Evolutionary conservation across 1,140 invertebrate genomes (phyloP), one percentile per base, ranked within the genome.

Genomic region (Zophobas morio): DNA sequence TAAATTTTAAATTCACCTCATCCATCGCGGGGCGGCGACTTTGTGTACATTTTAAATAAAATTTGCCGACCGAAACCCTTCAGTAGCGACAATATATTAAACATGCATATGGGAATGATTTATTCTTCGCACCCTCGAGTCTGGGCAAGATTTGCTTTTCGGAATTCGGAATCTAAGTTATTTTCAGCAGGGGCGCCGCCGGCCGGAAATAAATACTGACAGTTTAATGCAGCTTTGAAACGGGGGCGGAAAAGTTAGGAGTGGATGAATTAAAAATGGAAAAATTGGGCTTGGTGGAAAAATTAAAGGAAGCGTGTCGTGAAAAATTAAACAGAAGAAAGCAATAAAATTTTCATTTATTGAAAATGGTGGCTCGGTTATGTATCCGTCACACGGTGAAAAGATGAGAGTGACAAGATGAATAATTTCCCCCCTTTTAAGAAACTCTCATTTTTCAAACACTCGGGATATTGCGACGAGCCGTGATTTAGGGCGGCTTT

Each of bases 1-100:
- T 36, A 63, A 63, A 63, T 63, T 63, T 63, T 63, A 63, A 63
- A 63, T 4, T 51, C 2, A 39, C 35, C 57, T 40, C 57, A 39
- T 63, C 57, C 49, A 20, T 20, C 49, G 6, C n/a, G 42, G 49
- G 49, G n/a, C 20, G 49, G 49, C 4, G 2, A 20, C 6, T 20
- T 20, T 57, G 32, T 37, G 33, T 37, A 36, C 35, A 63, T 63
- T 39, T 63, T 37, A 63, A 63, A 63, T 39, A 39, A 32, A n/a
- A 6, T 39, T 36, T 39, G 36, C 37, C 3, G 57, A 63, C 35
- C 54, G 1, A 56, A 46, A 46, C 42, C 49, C n/a, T 51, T 51
- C 49, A 20, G 4, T 51, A 2, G n/a, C 49, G 49, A 51, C 49
- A 51, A 6, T 2, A 51, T 6, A 51, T 51, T 51, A 51, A 51